Base-by-base conservation (phyloP, 1,140 invertebrate genomes). In the Adoxophyes honmai region DNA sequence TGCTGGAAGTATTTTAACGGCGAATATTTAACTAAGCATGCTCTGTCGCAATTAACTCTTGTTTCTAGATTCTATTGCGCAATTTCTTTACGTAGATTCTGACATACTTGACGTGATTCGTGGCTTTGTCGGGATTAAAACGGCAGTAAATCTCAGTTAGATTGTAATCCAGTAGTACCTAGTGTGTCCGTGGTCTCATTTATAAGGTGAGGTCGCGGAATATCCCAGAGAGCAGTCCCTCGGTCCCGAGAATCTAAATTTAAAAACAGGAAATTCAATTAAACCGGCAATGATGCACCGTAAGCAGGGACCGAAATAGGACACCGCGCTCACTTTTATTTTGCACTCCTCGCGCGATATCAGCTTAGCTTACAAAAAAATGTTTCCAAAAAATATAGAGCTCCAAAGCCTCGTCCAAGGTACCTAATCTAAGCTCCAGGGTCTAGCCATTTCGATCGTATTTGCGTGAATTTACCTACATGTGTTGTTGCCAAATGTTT, bases 211-310 rank as follows among this genome's bases (percentile, higher is more conserved):
- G 42, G 42, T 44, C 42, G 16, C 42, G 18, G 16, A 28, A 28
- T 28, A 28, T 28, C 21, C 21, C 21, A 28, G 21, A 28, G 2
- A 28, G 53, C 53, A 44, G 53, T 59, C 54, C 51, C 64, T 52
- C 57, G 44, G 57, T 67, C 66, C 54, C 64, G 72, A 70, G 73
- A 63, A 68, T 77, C 83, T 86, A 81, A 81, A 83, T 86, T 82
- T 84, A 81, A 81, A 85, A 84, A 82, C 81, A 84, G 85, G 82
- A 86, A 75, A 83, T 88, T 85, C 73, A 83, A 88, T 86, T 86
- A 75, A 81, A 78, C 65, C 54, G 67, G 64, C 70, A 82, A 75
- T 78, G 84, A 84, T 82, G 76, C 72, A 75, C 75, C 63, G 73
- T 86, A 81, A 85, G 78, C 70, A 81, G 77, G 78, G 77, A 81